These are phyloP conservation scores for Idris sp. DNA, from an alignment of 1,140 invertebrate species.

Conservation along the genomic window DNA sequence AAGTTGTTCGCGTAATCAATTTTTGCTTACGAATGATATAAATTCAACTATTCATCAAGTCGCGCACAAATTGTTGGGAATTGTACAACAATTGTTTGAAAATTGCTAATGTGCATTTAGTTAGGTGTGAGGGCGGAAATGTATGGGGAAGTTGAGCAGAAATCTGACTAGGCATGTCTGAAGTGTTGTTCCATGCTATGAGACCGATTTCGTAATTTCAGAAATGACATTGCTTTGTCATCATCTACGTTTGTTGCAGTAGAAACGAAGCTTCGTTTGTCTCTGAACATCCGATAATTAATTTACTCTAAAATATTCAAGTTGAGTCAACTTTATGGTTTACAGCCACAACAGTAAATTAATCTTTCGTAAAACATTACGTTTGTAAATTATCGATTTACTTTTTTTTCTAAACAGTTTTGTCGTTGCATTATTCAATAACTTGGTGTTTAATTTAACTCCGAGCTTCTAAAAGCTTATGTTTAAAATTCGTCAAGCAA, in stretches of 20 bases:
- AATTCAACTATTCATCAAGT: conserved; percentile 40
- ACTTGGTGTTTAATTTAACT: too few species aligned
- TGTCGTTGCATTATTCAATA: too few species aligned
- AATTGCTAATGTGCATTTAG: conserved; percentile 47
- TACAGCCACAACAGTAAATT: too few species aligned
- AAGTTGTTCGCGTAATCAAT: conserved; percentile 30
- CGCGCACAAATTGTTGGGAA: conserved; percentile 50
- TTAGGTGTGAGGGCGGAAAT: conserved; percentile 6
- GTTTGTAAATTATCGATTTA: too few species aligned
- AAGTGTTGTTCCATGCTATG: conserved; percentile 48
- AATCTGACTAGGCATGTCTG: conserved; percentile 61
- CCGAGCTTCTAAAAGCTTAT: too few species aligned
- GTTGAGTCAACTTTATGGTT: too few species aligned
- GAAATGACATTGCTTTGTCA: conserved; percentile 57
- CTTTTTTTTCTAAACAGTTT: too few species aligned
- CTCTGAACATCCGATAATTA: conserved; percentile 22
- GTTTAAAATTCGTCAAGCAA: too few species aligned
- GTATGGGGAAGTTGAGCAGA: conserved; percentile 46
- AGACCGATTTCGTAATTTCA: conserved; percentile 54
- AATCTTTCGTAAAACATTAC: too few species aligned
- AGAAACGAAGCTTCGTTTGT: conserved; percentile 24
- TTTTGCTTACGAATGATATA: conserved; percentile 42
- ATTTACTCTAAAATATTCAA: too few species aligned
- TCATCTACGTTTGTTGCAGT: conserved; percentile 33
- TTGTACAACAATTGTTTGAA: conserved; percentile 31